Evolutionary conservation across 1,140 invertebrate species (phyloP).

Genomic region (Caenorhabditis latens): DNA sequence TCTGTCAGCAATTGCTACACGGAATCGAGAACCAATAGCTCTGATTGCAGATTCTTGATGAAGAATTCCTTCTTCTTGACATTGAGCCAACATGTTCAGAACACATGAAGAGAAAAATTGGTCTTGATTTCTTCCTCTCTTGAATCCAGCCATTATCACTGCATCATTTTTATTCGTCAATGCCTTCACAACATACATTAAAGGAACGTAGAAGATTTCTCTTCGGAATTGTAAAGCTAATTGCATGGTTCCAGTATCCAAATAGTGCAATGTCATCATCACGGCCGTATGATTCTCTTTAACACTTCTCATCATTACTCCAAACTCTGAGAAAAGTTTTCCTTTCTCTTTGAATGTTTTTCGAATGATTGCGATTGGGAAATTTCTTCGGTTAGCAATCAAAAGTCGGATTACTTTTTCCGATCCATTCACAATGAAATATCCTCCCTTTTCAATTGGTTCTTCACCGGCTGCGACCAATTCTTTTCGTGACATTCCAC

Average conservation of each 20-base stretch:
- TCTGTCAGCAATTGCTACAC: slow-evolving; percentile 72
- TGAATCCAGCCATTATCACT: slow-evolving; percentile 40
- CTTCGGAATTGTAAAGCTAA: slow-evolving; percentile 74
- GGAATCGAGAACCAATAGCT: slow-evolving; percentile 71
- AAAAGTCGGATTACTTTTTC: slow-evolving; percentile 76
- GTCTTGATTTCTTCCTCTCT: slow-evolving; percentile 68
- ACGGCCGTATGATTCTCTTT: slow-evolving; percentile 73
- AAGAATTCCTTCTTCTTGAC: slow-evolving; percentile 71
- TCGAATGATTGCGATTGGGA: slow-evolving; percentile 73
- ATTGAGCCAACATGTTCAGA: slow-evolving; percentile 72
- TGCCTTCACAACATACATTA: slow-evolving; percentile 76
- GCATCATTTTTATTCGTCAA: slow-evolving; percentile 71
- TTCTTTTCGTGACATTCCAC: slow-evolving; percentile 67
- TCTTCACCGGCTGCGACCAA: slow-evolving; percentile 73
- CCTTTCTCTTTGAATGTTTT: slow-evolving; percentile 73
- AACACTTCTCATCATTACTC: slow-evolving; percentile 76
- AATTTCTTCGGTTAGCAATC: slow-evolving; percentile 75
- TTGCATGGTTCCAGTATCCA: slow-evolving; percentile 73
- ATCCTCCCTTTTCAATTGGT: slow-evolving; percentile 73
- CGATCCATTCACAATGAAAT: slow-evolving; percentile 76
- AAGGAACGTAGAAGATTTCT: slow-evolving; percentile 76
- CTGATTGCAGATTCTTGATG: slow-evolving; percentile 65
- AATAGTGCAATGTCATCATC: slow-evolving; percentile 74
- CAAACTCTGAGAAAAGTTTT: slow-evolving; percentile 74
- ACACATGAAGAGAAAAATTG: slow-evolving; percentile 70